These are phyloP conservation scores for Epinephelus malabaricus DNA, from an alignment of 2,797 vertebrate genomes.

Conservation along the genomic window DNA sequence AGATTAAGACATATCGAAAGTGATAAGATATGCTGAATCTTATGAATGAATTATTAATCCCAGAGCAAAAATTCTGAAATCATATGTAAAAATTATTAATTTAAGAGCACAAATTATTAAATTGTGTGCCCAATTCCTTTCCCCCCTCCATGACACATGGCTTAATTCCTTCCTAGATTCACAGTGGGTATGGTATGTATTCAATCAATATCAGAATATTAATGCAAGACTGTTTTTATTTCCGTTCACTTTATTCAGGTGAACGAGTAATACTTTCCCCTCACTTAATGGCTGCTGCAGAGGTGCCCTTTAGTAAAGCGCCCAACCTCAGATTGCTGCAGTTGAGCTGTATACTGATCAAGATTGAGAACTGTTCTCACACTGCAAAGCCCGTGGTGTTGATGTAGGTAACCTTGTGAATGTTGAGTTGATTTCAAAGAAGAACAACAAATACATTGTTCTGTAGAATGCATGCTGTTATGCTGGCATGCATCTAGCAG, in stretches of 20 bases:
- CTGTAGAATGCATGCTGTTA: background rate
- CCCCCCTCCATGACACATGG: background rate
- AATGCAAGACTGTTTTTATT: background rate
- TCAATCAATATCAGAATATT: background rate
- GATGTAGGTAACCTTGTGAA: background rate
- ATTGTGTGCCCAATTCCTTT: background rate
- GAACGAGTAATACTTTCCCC: background rate
- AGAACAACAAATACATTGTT: background rate
- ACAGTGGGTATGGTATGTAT: background rate
- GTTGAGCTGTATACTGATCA: background rate
- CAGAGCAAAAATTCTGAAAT: background rate
- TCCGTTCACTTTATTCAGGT: background rate
- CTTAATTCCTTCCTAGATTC: slow-evolving; percentile 20
- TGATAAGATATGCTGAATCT: background rate
- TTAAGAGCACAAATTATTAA: slow-evolving; percentile 1
- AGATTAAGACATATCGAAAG: background rate
- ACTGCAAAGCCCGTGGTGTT: background rate
- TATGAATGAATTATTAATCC: background rate
- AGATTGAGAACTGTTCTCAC: background rate
- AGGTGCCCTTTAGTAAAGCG: slow-evolving; percentile 22
- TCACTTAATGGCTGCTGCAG: slow-evolving; percentile 10
- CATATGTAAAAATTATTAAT: background rate
- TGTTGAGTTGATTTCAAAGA: background rate
- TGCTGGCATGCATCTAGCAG: background rate
- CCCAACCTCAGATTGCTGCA: slow-evolving; percentile 3